phyloP scores from a whole-genome alignment of 2,797 vertebrate genomes.

The Sarcoramphus papa region DNA sequence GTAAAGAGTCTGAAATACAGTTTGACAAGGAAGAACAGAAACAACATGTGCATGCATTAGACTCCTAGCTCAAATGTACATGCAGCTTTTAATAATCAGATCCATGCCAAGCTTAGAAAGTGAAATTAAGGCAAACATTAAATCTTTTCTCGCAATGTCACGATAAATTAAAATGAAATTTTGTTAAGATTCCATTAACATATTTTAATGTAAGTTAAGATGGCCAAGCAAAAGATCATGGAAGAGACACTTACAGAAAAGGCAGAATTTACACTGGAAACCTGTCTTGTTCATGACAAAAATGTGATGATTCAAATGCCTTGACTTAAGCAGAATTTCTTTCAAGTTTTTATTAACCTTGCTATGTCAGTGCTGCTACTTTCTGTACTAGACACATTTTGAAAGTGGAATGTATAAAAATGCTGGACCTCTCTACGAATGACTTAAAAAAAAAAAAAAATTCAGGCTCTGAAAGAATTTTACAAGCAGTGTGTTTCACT shows the following conservation, averaged over 20 bases:
- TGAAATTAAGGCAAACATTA: neutral
- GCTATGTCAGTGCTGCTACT: neutral
- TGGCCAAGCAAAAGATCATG: neutral
- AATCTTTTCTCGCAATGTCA: neutral
- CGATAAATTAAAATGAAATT: neutral
- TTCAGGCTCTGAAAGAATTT: neutral
- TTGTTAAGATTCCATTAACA: neutral
- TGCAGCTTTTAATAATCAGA: neutral
- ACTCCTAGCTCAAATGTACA: neutral
- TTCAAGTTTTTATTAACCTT: neutral
- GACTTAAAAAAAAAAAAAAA: neutral
- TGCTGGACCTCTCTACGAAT: neutral
- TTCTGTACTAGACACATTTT: neutral
- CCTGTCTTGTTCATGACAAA: neutral
- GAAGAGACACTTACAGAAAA: neutral
- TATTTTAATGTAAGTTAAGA: neutral
- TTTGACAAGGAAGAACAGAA: neutral
- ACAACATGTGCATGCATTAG: rapidly evolving
- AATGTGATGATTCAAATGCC: neutral
- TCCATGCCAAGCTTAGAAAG: neutral
- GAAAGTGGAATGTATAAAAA: neutral
- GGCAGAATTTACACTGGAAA: neutral
- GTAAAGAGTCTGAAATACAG: neutral
- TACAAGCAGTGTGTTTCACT: neutral
- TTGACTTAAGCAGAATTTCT: neutral